Conservation (phyloP, 37 sponge, comb jelly and placozoan genomes). For the Chondrosia reniformis region DNA sequence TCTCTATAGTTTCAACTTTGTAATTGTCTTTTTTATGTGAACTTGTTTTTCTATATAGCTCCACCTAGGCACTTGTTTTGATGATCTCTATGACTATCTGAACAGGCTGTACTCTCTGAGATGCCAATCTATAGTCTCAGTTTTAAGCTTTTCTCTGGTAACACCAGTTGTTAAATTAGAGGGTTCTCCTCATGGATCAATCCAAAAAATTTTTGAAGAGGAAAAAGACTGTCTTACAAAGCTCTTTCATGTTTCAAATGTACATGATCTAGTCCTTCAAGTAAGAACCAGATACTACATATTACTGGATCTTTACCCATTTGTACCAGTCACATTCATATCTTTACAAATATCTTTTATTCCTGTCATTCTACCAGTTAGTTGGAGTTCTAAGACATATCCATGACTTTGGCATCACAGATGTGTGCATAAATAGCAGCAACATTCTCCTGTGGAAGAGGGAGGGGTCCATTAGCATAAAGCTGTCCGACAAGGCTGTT, state of each 20-base stretch:
- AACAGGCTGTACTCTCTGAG: neutral
- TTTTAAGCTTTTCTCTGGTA: conserved; percentile 22
- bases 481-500: conserved; percentile 62
- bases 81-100: neutral
- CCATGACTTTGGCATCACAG: conserved; percentile 17
- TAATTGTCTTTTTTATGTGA: neutral
- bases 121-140: neutral
- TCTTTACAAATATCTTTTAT: too few species aligned
- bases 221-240: neutral
- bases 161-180: conserved; percentile 53
- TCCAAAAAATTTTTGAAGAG: neutral
- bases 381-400: conserved; percentile 45
- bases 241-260: too few species aligned
- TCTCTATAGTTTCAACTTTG: too few species aligned
- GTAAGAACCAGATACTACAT: too few species aligned
- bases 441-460: conserved; percentile 53
- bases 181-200: conserved; percentile 44
- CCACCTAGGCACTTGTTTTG: neutral
- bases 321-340: neutral
- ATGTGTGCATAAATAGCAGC: conserved; percentile 38
- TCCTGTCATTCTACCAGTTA: too few species aligned
- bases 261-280: too few species aligned
- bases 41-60: conserved; percentile 1
- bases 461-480: conserved; percentile 55
- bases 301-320: too few species aligned